These are phyloP conservation scores for Thunnus albacares DNA, from an alignment of 2,797 vertebrate genomes.

Conservation along the genomic window DNA sequence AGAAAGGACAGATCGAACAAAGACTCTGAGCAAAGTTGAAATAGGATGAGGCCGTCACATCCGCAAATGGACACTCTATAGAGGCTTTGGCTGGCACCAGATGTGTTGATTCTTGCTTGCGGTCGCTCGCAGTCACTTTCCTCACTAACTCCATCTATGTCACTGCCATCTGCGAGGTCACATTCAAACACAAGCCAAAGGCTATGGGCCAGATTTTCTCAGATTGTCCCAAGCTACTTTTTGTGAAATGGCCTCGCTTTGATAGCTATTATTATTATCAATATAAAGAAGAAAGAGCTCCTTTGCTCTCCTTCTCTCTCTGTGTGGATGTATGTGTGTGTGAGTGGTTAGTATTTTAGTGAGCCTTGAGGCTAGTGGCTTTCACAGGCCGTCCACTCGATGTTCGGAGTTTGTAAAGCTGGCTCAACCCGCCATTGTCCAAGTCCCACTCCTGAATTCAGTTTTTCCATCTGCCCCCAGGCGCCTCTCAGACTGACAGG, in stretches of 20 bases:
- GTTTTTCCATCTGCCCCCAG: conserved; percentile 78
- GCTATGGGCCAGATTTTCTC: conserved; percentile 68
- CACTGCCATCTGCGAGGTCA: conserved; percentile 53
- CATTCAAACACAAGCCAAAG: conserved; percentile 58
- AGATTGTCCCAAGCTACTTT: conserved; percentile 53
- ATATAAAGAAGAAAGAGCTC: conserved; percentile 69
- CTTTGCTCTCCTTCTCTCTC: conserved; percentile 31
- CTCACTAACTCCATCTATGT: conserved; percentile 45
- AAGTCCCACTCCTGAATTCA: conserved; percentile 75
- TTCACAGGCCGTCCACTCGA: conserved; percentile 77
- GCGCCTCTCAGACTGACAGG: conserved; percentile 74
- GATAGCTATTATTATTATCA: conserved; percentile 72
- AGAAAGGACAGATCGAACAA: conserved; percentile 70
- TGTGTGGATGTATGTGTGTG: conserved; percentile 41
- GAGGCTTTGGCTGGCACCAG: conserved; percentile 46
- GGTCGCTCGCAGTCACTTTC: conserved; percentile 43
- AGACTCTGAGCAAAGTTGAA: conserved; percentile 61
- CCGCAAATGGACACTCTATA: conserved; percentile 35
- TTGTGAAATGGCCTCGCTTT: conserved; percentile 64
- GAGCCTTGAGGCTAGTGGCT: conserved; percentile 69
- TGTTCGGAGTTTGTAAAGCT: conserved; percentile 78
- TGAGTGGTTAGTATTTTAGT: conserved; percentile 74
- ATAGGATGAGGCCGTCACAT: conserved; percentile 52
- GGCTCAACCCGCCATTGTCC: conserved; percentile 79
- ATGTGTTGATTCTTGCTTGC: conserved; percentile 56